These are phyloP conservation scores for Micromesistius poutassou DNA, from an alignment of 2,797 vertebrate genomes.

Conservation along the genomic window DNA sequence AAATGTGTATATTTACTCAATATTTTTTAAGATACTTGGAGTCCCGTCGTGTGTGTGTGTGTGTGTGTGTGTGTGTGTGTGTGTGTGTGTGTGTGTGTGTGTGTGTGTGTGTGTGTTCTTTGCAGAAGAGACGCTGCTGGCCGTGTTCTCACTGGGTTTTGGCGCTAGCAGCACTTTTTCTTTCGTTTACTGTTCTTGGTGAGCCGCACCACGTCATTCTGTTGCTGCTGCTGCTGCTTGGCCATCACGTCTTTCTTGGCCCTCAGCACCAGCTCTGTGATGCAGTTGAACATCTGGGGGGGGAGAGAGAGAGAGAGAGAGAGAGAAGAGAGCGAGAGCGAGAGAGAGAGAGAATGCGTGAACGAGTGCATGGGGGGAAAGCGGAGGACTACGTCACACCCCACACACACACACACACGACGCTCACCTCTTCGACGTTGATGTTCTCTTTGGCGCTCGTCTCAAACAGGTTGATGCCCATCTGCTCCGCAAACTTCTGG, in stretches of 20 bases:
- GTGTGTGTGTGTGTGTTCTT: constrained; percentile 35
- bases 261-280: constrained; percentile 96
- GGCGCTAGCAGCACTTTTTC: constrained; percentile 97
- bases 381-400: neutral
- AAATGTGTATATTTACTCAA: constrained; percentile 67
- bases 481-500: constrained; percentile 97
- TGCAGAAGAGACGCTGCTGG: constrained; percentile 34
- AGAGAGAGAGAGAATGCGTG: no score
- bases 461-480: constrained; percentile 97
- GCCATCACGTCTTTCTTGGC: constrained; percentile 97
- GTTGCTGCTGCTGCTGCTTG: constrained; percentile 97
- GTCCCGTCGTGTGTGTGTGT: constrained; percentile 51
- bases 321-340: constrained; percentile 9
- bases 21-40: constrained; percentile 73
- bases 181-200: constrained; percentile 97
- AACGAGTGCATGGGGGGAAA: no score
- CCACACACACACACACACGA: neutral
- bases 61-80: constrained; percentile 39
- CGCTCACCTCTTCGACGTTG: constrained; percentile 93
- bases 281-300: constrained; percentile 98
- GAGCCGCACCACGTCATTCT: constrained; percentile 98
- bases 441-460: constrained; percentile 98
- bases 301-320: constrained; percentile 10
- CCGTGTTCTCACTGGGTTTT: constrained; percentile 28
- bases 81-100: constrained; percentile 34